phyloP scores from a whole-genome alignment of 2,113 vertebrate genomes.

The Phyllopteryx taeniolatus region DNA sequence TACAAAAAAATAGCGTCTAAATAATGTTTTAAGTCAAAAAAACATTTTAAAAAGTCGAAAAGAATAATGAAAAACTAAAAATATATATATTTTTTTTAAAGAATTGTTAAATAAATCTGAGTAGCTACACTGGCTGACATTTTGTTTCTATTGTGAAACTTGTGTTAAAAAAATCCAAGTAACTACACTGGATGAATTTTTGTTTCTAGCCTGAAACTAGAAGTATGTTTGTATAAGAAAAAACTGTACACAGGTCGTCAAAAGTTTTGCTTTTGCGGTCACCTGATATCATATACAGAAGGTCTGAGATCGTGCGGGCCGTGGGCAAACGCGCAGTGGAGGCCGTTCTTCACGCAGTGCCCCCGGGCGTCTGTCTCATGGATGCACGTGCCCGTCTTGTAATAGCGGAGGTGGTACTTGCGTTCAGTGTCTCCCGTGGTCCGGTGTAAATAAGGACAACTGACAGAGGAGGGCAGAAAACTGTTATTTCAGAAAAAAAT shows the following conservation, averaged over 20 bases:
- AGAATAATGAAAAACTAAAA: not conserved
- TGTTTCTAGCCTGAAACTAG: not conserved
- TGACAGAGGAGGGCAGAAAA: conserved; percentile 40
- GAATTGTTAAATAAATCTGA: too few species aligned
- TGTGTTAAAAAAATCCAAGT: too few species aligned
- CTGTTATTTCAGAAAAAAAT: not conserved
- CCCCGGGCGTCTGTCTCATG: conserved; percentile 89
- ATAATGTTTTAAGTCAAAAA: not conserved
- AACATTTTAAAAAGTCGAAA: not conserved
- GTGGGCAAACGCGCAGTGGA: conserved; percentile 91
- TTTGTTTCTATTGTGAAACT: not conserved
- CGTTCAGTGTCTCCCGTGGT: conserved; percentile 92
- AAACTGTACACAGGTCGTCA: too few species aligned
- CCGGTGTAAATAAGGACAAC: conserved; percentile 90
- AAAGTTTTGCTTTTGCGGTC: conserved; percentile 18
- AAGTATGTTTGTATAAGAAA: not conserved
- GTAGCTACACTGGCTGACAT: not conserved
- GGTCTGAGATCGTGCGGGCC: conserved; percentile 88
- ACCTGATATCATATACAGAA: conserved; percentile 90
- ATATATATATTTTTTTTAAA: not conserved
- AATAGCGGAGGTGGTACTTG: conserved; percentile 93
- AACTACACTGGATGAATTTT: not conserved
- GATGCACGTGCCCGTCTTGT: conserved; percentile 92
- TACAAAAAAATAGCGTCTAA: not conserved
- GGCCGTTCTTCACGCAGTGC: conserved; percentile 89